Conservation (phyloP, 2,888 invertebrate species). For the Vanessa cardui region DNA sequence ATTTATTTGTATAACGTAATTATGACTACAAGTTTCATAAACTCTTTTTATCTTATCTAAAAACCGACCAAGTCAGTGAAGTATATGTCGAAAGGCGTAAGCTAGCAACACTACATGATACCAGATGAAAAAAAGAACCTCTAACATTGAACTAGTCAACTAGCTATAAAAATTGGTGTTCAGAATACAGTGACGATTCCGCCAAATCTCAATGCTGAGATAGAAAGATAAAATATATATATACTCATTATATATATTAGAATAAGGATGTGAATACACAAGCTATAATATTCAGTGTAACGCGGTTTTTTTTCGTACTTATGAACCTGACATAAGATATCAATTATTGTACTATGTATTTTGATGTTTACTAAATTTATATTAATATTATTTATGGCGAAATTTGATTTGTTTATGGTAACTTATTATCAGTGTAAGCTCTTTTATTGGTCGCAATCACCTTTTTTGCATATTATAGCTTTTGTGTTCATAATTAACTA, state of each 20-base stretch:
- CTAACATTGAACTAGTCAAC: conserved; percentile 26
- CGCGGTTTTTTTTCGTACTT: conserved; percentile 4
- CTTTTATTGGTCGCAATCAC: conserved; percentile 29
- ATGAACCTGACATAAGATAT: conserved; percentile 14
- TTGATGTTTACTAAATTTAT: conserved; percentile 6
- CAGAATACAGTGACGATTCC: conserved; percentile 41
- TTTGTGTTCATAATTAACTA: conserved; percentile 16
- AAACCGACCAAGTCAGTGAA: conserved; percentile 66
- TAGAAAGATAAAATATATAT: conserved; percentile 14
- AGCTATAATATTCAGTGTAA: conserved; percentile 19
- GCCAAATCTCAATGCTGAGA: conserved; percentile 33
- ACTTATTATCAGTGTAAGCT: conserved; percentile 34
- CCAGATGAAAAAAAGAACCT: conserved; percentile 22
- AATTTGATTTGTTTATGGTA: neutral
- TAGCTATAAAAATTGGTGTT: conserved; percentile 44
- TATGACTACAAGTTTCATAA: conserved; percentile 65
- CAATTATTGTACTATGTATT: neutral
- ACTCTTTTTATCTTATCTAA: conserved; percentile 53
- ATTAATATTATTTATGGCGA: neutral
- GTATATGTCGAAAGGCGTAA: conserved; percentile 47
- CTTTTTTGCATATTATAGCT: conserved; percentile 26
- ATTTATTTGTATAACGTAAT: conserved; percentile 45
- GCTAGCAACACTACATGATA: conserved; percentile 65
- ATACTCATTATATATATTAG: conserved; percentile 10
- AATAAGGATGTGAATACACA: conserved; percentile 21